Percentiles rank a stretch among this genome's conserved stretches.
These are phyloP conservation scores for Calameuta idolon DNA, from an alignment of 2,888 invertebrate genomes.

Conservation along the genomic window DNA sequence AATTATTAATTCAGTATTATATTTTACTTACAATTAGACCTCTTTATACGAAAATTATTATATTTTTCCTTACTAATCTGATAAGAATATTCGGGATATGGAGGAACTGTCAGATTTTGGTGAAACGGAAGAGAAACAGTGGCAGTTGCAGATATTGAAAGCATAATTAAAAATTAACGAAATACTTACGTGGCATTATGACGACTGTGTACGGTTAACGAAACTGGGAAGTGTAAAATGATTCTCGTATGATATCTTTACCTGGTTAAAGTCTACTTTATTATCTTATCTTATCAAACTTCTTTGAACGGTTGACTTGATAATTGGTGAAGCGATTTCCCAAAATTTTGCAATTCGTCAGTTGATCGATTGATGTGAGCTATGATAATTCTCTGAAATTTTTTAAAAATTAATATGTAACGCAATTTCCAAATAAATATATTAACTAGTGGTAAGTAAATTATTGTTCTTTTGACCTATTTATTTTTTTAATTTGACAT, in stretches of 20 bases:
- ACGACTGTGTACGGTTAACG: constrained; percentile 16
- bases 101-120: not conserved
- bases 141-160: not conserved
- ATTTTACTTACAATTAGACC: not conserved
- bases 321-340: constrained; percentile 19
- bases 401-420: not conserved
- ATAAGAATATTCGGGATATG: not conserved
- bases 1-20: not conserved
- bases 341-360: constrained; percentile 33
- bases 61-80: no score
- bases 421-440: not conserved
- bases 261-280: constrained; percentile 38
- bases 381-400: not conserved
- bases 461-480: no score
- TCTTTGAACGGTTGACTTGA: constrained; percentile 30
- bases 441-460: not conserved
- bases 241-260: constrained; percentile 33
- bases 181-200: constrained; percentile 46
- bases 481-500: no score
- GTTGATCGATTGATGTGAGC: not conserved
- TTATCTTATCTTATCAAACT: constrained; percentile 49
- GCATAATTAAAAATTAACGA: not conserved
- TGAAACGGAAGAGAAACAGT: not conserved
- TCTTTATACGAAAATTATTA: not conserved
- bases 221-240: constrained; percentile 31